Percentiles rank a stretch among this genome's conserved stretches.
phyloP scores from a whole-genome alignment of 2,888 invertebrate species.

The Acronicta leporina region DNA sequence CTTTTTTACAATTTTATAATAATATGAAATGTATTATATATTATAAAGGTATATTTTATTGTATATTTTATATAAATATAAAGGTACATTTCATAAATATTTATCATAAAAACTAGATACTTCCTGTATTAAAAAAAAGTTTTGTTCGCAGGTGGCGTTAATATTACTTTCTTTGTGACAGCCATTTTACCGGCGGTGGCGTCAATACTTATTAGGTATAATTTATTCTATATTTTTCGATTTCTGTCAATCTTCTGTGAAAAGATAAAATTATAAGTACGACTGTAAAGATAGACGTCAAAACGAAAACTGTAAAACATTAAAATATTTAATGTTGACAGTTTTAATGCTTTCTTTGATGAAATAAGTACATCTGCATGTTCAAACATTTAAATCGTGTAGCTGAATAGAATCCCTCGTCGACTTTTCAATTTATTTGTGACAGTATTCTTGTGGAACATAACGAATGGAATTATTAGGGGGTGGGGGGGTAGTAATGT shows the following conservation, averaged over 20 bases:
- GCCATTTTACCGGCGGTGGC: conserved; percentile 15
- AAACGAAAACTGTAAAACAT: conserved; percentile 21
- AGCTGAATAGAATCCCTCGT: conserved; percentile 43
- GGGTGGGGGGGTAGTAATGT: conserved; percentile 60
- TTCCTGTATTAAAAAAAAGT: conserved; percentile 26
- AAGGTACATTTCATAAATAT: conserved; percentile 10
- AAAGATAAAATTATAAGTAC: no score
- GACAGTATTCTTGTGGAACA: conserved; percentile 63
- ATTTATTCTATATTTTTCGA: conserved; percentile 41
- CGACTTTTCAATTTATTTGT: conserved; percentile 71
- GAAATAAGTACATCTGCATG: conserved; percentile 63
- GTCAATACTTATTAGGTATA: conserved; percentile 14
- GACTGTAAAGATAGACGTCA: conserved; percentile 16
- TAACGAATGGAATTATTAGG: conserved; percentile 69
- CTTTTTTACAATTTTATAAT: no score
- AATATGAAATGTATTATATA: no score
- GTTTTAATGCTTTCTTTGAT: conserved; percentile 39
- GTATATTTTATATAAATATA: no score
- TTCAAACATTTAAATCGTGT: conserved; percentile 55
- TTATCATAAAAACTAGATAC: conserved; percentile 12
- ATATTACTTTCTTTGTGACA: conserved; percentile 17
- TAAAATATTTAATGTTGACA: conserved; percentile 17
- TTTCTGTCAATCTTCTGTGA: conserved; percentile 21
- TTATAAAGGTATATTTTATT: no score
- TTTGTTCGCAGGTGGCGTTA: conserved; percentile 28